Conservation (phyloP, 1,140 invertebrate genomes). For the Probaryconus sp. region DNA sequence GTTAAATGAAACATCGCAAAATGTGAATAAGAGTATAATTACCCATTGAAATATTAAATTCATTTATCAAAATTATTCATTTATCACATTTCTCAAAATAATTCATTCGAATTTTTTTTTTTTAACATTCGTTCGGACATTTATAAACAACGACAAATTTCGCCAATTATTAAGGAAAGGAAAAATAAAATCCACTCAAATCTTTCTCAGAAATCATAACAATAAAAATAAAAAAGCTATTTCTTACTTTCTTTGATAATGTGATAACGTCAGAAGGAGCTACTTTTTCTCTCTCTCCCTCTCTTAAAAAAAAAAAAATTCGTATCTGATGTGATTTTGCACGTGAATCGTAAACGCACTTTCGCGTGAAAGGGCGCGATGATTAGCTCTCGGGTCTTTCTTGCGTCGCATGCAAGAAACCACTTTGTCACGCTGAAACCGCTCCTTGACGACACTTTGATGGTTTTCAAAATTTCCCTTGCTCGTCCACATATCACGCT, state of each 20-base stretch:
- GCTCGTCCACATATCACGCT: conserved; percentile 11
- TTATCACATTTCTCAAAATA: too few relatives aligned
- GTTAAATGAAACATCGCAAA: neutral
- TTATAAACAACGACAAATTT: too few relatives aligned
- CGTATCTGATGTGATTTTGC: conserved; percentile 26
- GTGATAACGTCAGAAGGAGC: neutral
- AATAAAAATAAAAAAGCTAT: too few relatives aligned
- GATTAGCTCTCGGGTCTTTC: conserved; percentile 48
- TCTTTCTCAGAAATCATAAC: too few relatives aligned
- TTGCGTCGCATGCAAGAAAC: conserved; percentile 53
- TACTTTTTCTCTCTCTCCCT: neutral
- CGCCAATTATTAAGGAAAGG: too few relatives aligned
- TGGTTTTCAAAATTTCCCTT: conserved; percentile 50
- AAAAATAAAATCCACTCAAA: too few relatives aligned
- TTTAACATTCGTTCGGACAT: too few relatives aligned
- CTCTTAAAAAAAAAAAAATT: neutral
- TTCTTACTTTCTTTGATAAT: too few relatives aligned
- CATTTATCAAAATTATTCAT: too few relatives aligned
- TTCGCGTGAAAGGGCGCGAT: conserved; percentile 43
- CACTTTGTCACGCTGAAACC: conserved; percentile 58
- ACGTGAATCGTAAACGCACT: conserved; percentile 49
- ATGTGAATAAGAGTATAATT: neutral
- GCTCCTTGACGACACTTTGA: conserved; percentile 43
- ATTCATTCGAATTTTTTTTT: too few relatives aligned
- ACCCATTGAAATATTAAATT: neutral